Base-by-base conservation (phyloP, 2,888 invertebrate genomes). In the Hermaeophaga mercurialis region DNA sequence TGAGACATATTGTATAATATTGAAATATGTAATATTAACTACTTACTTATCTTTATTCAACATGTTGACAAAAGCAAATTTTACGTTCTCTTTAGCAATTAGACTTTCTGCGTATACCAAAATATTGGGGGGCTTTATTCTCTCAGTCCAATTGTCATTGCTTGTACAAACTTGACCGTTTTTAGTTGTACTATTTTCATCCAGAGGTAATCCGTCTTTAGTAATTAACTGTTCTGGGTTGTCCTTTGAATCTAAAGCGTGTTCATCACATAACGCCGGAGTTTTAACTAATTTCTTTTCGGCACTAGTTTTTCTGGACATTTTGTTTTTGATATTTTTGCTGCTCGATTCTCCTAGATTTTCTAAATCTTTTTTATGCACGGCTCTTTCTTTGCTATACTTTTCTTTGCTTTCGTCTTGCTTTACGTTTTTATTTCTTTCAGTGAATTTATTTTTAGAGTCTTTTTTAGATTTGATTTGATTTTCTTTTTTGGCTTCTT, bases 51-150 rank as follows among this genome's bases (percentile, higher is more conserved):
- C 85, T 69, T 81, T 82, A 74, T 88, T 87, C 58, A 91, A 78
- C 53, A 89, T 85, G 64, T 84, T 82, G 57, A 83, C 82, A 43
- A 92, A 80, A 17, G 88, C 87, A 18, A 81, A 79, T 70, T 88
- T 87, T 49, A 91, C 86, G 74, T 88, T 89, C 66, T 90, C 89
- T 66, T 86, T 84, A 39, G 89, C 86, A 18, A 84, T 84, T 54
- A 84, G 75, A 75, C 89, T 91, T 75, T 92, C 91, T 1, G 91
- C 89, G 75, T 88, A 91, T 64, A 92, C 88, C 58, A 92, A 80
- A 68, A 92, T 84, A 79, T 91, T 91, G 2, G 90, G 88, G 41
- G 91, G 90, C 75, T 90, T 91, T 1, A 59, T 54, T 12, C 44
- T 55, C 22, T 49, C 45, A 12, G 46, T 26, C 18, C 44, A 44